Base-by-base conservation (phyloP, 2,888 invertebrate species). In the Lacanobia wlatinum region DNA sequence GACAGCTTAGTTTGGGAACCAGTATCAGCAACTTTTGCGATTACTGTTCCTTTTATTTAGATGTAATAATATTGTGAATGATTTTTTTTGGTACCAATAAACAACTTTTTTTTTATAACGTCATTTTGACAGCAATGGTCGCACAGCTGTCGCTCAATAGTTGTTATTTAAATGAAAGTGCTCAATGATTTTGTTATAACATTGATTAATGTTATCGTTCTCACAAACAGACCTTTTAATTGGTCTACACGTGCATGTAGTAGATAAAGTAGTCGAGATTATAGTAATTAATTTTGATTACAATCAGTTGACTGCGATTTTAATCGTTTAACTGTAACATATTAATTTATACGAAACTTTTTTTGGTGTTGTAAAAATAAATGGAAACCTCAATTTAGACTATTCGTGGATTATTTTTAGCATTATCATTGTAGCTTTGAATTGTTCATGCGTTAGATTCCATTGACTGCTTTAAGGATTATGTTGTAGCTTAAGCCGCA, bases 201-300 rank as follows among this genome's bases (percentile, higher is more conserved):
- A 58, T 80, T 76, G 76, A 82, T 80, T 76, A 73, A 84, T 78
- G 58, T 63, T 72, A 48, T 63, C 72, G 70, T 74, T 64, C 50
- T 80, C 50, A 78, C 61, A 73, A 75, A 84, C 75, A 67, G 67
- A 65, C 46, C 63, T 53, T 68, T 81, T 74, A 80, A 78, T 84
- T 76, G 72, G 62, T 58, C 28, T 66, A 83, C 76, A 80, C 76
- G 76, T 78, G 77, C 73, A 70, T 72, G 75, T 46, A 61, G 59
- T 68, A 63, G 72, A 79, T 74, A 71, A 73, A 80, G 72, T 80
- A 76, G 70, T 62, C 14, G 28, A 79, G 76, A 84, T 79, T 76
- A 74, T 34, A 69, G 70, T 76, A 84, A 84, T 84, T 82, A 84
- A 82, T 84, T 82, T 71, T 56, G 84, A 82, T 84, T 23, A 59